A percentile compares a stretch with the other conserved stretches of the same genome.
These are phyloP conservation scores for Microplitis mediator DNA, from an alignment of 1,140 invertebrate species.

Conservation along the genomic window DNA sequence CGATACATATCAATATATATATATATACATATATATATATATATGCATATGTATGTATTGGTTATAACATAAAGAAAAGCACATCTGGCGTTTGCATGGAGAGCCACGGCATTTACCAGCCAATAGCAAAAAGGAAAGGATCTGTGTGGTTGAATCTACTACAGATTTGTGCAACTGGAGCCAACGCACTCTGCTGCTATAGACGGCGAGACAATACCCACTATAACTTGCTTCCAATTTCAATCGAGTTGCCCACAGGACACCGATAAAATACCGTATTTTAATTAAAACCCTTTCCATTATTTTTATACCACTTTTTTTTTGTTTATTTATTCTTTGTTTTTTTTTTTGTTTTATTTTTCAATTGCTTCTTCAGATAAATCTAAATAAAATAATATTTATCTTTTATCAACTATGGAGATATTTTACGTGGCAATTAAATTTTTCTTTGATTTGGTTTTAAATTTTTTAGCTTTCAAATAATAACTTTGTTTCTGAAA, in stretches of 20 bases:
- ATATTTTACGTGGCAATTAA: no score
- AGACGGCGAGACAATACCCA: slow-evolving; percentile 23
- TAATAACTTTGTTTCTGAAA: no score
- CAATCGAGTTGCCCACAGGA: slow-evolving; percentile 19
- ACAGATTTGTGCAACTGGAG: slow-evolving; percentile 24
- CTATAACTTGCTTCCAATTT: slow-evolving; percentile 25
- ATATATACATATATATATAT: no score
- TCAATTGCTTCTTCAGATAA: background rate
- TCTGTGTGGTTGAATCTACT: background rate
- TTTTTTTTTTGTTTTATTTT: background rate
- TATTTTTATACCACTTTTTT: background rate
- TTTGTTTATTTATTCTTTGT: no score
- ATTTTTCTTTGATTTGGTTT: no score
- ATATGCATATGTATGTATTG: no score
- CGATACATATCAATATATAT: no score
- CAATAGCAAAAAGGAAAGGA: slow-evolving; percentile 21
- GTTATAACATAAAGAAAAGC: slow-evolving; percentile 36
- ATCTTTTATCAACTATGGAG: background rate
- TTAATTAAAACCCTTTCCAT: slow-evolving; percentile 20
- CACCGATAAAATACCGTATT: slow-evolving; percentile 11
- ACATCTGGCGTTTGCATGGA: slow-evolving; percentile 35
- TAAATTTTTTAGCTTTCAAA: no score
- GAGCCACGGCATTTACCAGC: slow-evolving; percentile 22
- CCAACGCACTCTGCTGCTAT: slow-evolving; percentile 16
- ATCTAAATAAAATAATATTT: background rate